phyloP scores from a whole-genome alignment of 2,113 vertebrate genomes.

The Paramormyrops kingsleyae region DNA sequence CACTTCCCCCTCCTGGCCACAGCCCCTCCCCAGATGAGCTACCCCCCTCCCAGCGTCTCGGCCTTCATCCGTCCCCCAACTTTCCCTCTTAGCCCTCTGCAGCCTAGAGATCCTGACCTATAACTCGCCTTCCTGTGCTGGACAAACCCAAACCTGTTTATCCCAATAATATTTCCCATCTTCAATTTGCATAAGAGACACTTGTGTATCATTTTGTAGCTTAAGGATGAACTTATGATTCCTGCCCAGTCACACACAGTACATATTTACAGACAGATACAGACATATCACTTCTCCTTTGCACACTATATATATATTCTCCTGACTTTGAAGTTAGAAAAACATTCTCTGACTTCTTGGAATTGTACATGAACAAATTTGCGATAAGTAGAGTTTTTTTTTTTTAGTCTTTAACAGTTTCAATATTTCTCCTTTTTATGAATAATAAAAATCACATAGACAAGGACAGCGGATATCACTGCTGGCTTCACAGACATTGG shows the following conservation, averaged over 20 bases:
- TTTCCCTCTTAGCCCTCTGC: neutral
- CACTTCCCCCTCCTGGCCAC: conserved; percentile 67
- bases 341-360: neutral
- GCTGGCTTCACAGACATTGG: neutral
- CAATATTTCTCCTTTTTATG: conserved; percentile 63
- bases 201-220: neutral
- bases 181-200: neutral
- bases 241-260: neutral
- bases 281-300: neutral
- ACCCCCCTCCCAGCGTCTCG: neutral
- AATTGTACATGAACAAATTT: neutral
- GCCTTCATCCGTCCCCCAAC: neutral
- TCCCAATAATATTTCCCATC: neutral
- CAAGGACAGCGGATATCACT: neutral
- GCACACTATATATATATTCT: neutral
- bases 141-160: neutral
- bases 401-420: conserved; percentile 41
- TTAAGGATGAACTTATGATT: neutral
- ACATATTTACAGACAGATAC: neutral
- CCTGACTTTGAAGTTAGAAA: neutral
- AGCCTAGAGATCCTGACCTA: neutral
- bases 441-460: conserved; percentile 30
- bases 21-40: conserved; percentile 71
- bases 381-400: conserved; percentile 35
- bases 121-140: neutral